Evolutionary conservation across 2,113 vertebrate species (phyloP).

Genomic region (Tachuris rubrigastra): DNA sequence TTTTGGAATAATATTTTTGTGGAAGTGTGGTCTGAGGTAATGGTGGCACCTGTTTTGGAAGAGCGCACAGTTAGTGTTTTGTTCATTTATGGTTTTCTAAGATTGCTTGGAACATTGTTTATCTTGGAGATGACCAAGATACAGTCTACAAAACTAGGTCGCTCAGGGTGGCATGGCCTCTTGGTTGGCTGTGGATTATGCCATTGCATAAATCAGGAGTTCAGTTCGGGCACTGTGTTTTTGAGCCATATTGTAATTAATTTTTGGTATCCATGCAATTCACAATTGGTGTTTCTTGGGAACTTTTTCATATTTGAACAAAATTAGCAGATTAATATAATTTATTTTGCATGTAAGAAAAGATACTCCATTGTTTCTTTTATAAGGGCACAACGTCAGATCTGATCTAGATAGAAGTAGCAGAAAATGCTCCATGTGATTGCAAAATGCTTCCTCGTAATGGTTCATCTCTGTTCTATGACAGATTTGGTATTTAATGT

Average conservation of each 20-base stretch:
- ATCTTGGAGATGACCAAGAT: neutral
- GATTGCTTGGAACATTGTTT: neutral
- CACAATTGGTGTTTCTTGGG: neutral
- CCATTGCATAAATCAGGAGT: neutral
- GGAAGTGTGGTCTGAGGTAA: neutral
- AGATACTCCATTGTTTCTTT: neutral
- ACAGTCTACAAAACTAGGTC: neutral
- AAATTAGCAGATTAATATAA: neutral
- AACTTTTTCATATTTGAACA: neutral
- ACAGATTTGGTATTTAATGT: neutral
- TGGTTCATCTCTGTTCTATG: neutral
- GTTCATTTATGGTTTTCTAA: neutral
- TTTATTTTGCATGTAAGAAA: neutral
- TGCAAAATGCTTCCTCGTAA: neutral
- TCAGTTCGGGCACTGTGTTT: neutral
- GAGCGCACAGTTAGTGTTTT: neutral
- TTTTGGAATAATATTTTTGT: neutral
- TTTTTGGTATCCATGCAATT: neutral
- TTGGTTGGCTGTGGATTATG: neutral
- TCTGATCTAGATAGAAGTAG: neutral
- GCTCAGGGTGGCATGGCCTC: neutral
- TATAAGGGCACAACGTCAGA: neutral
- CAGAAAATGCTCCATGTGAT: neutral
- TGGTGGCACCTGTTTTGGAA: neutral
- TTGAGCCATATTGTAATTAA: neutral